Conservation (phyloP, 2,797 vertebrate species). For the Cossypha caffra region DNA sequence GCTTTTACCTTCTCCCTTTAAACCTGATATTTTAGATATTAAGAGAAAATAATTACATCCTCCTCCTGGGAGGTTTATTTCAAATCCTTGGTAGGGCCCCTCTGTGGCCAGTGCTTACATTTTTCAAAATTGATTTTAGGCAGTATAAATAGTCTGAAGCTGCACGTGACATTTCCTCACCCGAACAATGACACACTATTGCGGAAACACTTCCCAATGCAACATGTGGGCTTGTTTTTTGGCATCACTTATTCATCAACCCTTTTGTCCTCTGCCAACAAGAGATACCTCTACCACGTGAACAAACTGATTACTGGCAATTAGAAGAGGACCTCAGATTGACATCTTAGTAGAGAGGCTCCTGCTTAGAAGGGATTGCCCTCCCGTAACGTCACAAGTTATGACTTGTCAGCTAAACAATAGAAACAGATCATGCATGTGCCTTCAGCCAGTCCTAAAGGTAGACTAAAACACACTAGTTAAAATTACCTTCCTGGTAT, state of each 20-base stretch:
- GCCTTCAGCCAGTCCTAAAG: not conserved
- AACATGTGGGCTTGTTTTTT: conserved; percentile 31
- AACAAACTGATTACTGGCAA: not conserved
- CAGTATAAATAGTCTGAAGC: conserved; percentile 72
- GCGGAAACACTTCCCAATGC: conserved; percentile 31
- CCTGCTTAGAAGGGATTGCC: fast-evolving
- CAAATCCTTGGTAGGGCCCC: conserved; percentile 66
- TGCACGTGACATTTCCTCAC: conserved; percentile 51
- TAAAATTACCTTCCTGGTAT: not conserved
- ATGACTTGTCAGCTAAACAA: not conserved
- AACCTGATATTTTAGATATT: conserved; percentile 71
- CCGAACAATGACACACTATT: conserved; percentile 53
- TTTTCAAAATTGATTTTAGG: conserved; percentile 79
- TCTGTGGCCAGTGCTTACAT: conserved; percentile 70
- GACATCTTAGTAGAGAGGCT: not conserved
- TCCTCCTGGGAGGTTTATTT: conserved; percentile 75
- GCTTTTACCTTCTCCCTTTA: conserved; percentile 62
- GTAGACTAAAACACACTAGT: not conserved
- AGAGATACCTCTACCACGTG: not conserved
- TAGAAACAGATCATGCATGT: not conserved
- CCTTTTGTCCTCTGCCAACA: not conserved
- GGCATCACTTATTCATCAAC: conserved; percentile 24
- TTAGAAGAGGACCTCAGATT: not conserved
- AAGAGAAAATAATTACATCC: conserved; percentile 77
- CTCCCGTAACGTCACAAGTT: not conserved